Evolutionary conservation across 1,140 invertebrate species (phyloP), one percentile per base, ranked within the genome.

Genomic region (Homalodisca vitripennis): DNA sequence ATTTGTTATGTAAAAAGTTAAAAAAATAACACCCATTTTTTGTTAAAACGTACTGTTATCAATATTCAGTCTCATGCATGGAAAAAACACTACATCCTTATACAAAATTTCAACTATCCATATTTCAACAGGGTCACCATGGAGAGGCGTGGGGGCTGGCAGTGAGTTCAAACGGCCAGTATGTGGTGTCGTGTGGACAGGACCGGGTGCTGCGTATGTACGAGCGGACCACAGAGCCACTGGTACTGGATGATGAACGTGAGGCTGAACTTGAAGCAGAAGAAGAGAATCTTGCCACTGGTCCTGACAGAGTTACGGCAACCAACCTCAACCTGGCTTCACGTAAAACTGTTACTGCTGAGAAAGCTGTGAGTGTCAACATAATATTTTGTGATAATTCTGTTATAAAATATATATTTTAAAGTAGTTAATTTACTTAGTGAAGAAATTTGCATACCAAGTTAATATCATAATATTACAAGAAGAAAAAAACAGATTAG

Each of bases 191-290:
- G 27, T 91, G 91, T 74, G 96, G 97, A 41, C 89, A 92, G 6
- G 98, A 99, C 82, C 87, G 89, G 74, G 92, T 94, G 22, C 78
- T 99, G 51, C 84, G 98, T 29, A 78, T 99, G 29, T 98, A 89
- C 84, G 86, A 95, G 77, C 89, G 91, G 75, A 93, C 93, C 0
- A 84, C 91, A 55, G 96, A 99, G 80, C 88, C 92, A 0, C 83
- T 99, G 32, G 92, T 99, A 34, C 81, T 99, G 6, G 89, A 96
- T 77, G 98, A 99, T 79, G 87, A 96, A 73, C 87, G 89, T 74
- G 97, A 99, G 81, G 85, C 88, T 71, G 90, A 92, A 77, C 84
- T 92, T 41, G 90, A 91, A 77, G 84, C 85, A 70, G 79, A 86
- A 73, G 87, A 90, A 74, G 87, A 89, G 73, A 84, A 83, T 57